phyloP scores from a whole-genome alignment of 1,140 invertebrate species.

The Formica selysi region DNA sequence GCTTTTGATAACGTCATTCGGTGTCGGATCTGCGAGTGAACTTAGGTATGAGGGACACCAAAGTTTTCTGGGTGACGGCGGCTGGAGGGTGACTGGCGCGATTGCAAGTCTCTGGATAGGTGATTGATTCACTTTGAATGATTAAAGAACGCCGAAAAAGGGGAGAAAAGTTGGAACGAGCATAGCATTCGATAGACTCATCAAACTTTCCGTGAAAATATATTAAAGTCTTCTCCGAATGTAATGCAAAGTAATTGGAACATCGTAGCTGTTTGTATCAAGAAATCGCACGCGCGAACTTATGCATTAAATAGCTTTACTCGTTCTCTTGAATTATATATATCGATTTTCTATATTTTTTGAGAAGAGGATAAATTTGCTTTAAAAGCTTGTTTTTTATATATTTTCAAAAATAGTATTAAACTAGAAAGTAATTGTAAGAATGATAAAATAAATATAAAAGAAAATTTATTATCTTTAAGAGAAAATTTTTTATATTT shows the following conservation, averaged over 20 bases:
- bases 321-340: neutral
- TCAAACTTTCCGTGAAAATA: conserved; percentile 83
- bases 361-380: neutral
- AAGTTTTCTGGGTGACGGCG: conserved; percentile 80
- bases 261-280: conserved; percentile 47
- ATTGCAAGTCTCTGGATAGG: conserved; percentile 81
- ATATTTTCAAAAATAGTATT: neutral
- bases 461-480: neutral
- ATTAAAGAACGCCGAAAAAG: conserved; percentile 83
- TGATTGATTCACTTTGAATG: conserved; percentile 87
- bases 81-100: conserved; percentile 84
- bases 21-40: conserved; percentile 55
- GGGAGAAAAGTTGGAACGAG: conserved; percentile 66
- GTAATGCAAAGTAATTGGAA: conserved; percentile 70
- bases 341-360: neutral
- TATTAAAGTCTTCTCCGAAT: conserved; percentile 73
- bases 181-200: conserved; percentile 85
- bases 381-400: too few species aligned
- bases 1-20: conserved; percentile 78
- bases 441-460: neutral
- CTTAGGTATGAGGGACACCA: conserved; percentile 71
- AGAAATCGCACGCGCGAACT: conserved; percentile 3
- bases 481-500: neutral
- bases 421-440: neutral
- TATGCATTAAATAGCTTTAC: conserved; percentile 12